Percentiles rank a stretch among this genome's conserved stretches.
These are phyloP conservation scores for Echinarachnius parma DNA, from an alignment of 53 echinoderm and acorn worm genomes.

Conservation along the genomic window DNA sequence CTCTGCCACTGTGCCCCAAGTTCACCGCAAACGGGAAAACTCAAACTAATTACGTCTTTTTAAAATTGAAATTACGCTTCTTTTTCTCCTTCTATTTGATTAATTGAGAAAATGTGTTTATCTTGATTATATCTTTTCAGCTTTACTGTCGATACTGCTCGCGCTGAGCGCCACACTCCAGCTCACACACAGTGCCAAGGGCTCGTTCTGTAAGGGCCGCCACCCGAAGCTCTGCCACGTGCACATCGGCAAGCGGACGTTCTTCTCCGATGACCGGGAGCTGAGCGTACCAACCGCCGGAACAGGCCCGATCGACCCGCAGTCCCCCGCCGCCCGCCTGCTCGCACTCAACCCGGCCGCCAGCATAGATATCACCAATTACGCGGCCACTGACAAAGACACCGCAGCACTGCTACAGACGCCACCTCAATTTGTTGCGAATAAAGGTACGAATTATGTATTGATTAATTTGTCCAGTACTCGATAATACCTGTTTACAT, in stretches of 20 bases:
- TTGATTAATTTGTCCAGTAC: no score
- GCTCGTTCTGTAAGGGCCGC: slow-evolving; percentile 25
- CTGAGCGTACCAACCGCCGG: slow-evolving; percentile 21
- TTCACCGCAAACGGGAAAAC: no score
- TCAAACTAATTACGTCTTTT: no score
- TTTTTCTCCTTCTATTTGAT: no score
- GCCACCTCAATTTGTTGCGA: slow-evolving; percentile 13
- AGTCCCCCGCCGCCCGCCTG: slow-evolving; percentile 36
- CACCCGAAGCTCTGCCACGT: slow-evolving; percentile 31
- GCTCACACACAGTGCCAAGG: slow-evolving; percentile 30
- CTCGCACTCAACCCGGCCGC: slow-evolving; percentile 31
- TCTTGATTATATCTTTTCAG: slow-evolving; percentile 1
- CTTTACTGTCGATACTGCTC: slow-evolving; percentile 15
- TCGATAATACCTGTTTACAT: no score
- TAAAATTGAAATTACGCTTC: no score
- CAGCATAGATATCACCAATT: slow-evolving; percentile 23
- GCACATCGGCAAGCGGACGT: slow-evolving; percentile 34
- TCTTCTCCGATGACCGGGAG: slow-evolving; percentile 36
- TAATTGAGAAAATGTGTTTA: no score
- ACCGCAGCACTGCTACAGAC: slow-evolving; percentile 8
- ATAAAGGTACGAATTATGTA: slow-evolving; percentile 17
- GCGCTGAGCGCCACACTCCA: slow-evolving; percentile 34
- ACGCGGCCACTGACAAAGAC: slow-evolving; percentile 3
- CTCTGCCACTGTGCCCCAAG: no score
- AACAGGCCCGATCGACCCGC: slow-evolving; percentile 37